Evolutionary conservation across 2,888 invertebrate genomes (phyloP).

Genomic region (Acrobasis consociella): DNA sequence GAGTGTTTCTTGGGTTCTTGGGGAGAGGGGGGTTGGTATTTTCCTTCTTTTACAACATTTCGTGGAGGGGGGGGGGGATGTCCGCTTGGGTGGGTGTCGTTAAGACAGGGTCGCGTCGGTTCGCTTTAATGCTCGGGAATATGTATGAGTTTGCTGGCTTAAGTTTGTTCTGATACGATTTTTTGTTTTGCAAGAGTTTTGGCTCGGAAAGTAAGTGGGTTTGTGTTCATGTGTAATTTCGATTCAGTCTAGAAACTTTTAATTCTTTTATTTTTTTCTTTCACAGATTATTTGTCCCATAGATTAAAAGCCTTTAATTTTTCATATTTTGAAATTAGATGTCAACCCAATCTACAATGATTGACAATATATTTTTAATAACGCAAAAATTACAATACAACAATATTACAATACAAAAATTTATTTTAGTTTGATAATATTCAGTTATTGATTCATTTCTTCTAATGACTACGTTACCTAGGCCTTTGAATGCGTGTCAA

Average conservation of each 20-base stretch:
- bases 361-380: no score
- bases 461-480: no score
- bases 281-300: no score
- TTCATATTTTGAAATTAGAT: no score
- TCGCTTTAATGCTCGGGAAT: slow-evolving; percentile 23
- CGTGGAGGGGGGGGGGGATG: slow-evolving; percentile 41
- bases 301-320: no score
- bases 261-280: not conserved
- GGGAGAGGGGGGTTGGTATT: slow-evolving; percentile 37
- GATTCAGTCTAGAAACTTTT: not conserved
- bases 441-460: no score
- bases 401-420: no score
- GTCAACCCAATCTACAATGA: no score
- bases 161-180: slow-evolving; percentile 4
- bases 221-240: not conserved
- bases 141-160: slow-evolving; percentile 27
- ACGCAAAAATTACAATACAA: no score
- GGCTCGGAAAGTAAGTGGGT: not conserved
- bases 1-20: slow-evolving; percentile 56
- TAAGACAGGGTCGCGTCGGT: slow-evolving; percentile 38
- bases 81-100: slow-evolving; percentile 33
- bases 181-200: slow-evolving; percentile 11
- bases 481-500: no score
- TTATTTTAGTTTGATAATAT: no score
- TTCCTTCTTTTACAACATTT: slow-evolving; percentile 67